Percentiles rank a stretch among this genome's conserved stretches.
Evolutionary conservation across 2,888 invertebrate genomes (phyloP).

Genomic region (Hedya salicella): DNA sequence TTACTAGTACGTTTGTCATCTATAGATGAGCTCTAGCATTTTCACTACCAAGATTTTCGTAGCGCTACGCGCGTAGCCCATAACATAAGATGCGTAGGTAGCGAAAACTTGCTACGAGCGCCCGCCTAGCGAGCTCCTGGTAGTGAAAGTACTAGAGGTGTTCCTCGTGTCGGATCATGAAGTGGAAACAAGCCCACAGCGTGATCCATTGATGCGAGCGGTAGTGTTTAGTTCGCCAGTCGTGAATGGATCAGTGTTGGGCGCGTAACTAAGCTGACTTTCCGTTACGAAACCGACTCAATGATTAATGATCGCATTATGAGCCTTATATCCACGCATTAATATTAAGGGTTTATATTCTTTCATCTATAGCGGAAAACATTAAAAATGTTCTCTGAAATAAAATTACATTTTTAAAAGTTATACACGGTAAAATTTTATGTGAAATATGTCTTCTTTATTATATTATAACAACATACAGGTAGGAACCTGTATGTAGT

Average conservation of each 20-base stretch:
- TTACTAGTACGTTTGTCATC: no score
- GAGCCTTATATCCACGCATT: conserved; percentile 16
- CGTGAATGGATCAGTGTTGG: conserved; percentile 32
- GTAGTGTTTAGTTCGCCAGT: conserved; percentile 9
- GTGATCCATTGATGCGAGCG: conserved; percentile 56
- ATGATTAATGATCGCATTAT: conserved; percentile 24
- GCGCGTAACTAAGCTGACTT: conserved; percentile 31
- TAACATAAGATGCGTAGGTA: no score
- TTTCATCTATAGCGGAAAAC: conserved; percentile 23
- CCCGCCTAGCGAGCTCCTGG: no score
- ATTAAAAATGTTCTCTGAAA: conserved; percentile 15
- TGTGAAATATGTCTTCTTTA: not conserved
- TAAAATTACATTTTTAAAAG: not conserved
- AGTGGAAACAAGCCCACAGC: conserved; percentile 48
- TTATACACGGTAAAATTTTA: not conserved
- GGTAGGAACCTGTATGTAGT: no score
- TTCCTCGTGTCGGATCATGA: conserved; percentile 26
- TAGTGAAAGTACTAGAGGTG: not conserved
- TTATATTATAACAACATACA: no score
- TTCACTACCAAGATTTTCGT: no score
- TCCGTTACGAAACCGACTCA: conserved; percentile 9
- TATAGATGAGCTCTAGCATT: no score
- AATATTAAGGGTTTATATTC: conserved; percentile 10
- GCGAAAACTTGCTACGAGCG: no score
- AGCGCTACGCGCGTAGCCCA: no score